phyloP scores from a whole-genome alignment of 2,113 vertebrate genomes.

The Eolophus roseicapilla region DNA sequence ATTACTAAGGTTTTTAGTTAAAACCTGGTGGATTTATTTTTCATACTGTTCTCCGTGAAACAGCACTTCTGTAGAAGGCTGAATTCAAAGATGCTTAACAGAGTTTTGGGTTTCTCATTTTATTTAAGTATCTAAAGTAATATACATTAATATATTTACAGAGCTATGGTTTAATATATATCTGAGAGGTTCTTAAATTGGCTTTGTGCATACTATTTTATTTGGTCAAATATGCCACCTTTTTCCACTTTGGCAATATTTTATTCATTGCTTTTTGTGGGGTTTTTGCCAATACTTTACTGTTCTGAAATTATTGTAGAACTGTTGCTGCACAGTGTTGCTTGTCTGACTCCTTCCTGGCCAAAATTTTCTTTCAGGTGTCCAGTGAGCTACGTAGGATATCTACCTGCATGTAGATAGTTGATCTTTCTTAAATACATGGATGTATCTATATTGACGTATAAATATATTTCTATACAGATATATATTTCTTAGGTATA shows the following conservation, averaged over 20 bases:
- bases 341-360: not conserved
- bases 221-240: not conserved
- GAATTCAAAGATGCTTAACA: not conserved
- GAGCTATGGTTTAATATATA: not conserved
- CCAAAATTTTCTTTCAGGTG: not conserved
- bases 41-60: not conserved
- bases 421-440: not conserved
- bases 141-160: no score
- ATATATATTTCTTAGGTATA: not conserved
- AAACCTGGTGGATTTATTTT: not conserved
- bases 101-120: not conserved
- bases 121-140: not conserved
- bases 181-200: not conserved
- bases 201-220: not conserved
- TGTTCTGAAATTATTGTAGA: not conserved
- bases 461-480: not conserved
- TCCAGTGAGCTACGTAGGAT: not conserved
- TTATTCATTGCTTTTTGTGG: not conserved
- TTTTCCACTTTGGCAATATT: not conserved
- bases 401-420: not conserved
- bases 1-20: not conserved
- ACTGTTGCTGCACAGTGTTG: not conserved
- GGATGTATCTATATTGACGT: not conserved
- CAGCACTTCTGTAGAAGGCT: not conserved
- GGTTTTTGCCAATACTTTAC: not conserved